Evolutionary conservation across 2,797 vertebrate species (phyloP).

Genomic region (Phylloscopus collybita): DNA sequence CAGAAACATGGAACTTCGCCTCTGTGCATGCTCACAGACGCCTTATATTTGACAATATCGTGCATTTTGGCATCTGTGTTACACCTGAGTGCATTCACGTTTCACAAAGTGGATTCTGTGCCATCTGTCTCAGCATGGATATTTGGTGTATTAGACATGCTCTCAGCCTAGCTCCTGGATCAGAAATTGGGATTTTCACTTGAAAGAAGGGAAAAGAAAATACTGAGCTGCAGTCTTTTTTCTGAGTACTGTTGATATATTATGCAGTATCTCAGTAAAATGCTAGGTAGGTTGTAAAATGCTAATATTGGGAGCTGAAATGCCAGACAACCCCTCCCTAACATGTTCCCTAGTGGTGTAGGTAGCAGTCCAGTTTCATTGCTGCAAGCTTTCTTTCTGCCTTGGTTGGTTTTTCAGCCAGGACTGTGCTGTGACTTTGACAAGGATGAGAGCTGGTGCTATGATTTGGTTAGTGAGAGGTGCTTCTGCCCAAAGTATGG

Average conservation of each 20-base stretch:
- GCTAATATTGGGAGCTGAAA: neutral
- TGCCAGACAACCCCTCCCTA: neutral
- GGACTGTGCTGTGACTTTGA: fast-evolving
- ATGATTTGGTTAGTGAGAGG: neutral
- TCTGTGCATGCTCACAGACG: constrained; percentile 28
- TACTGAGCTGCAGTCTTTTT: neutral
- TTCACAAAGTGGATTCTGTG: constrained; percentile 16
- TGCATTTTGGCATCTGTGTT: constrained; percentile 45
- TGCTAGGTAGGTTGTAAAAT: neutral
- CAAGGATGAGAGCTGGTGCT: fast-evolving
- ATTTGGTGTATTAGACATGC: neutral
- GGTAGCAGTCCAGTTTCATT: neutral
- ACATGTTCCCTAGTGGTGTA: fast-evolving
- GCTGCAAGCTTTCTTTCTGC: neutral
- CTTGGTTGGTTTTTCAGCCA: neutral
- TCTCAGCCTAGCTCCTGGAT: neutral
- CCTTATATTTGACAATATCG: neutral
- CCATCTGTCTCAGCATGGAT: constrained; percentile 25
- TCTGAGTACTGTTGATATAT: neutral
- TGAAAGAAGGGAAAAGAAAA: neutral
- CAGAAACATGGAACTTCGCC: constrained; percentile 16
- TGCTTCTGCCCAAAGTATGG: neutral
- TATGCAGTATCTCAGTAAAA: neutral
- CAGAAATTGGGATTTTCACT: neutral
- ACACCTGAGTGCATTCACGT: constrained; percentile 54